These are phyloP conservation scores for Cantharis rustica DNA, from an alignment of 2,888 invertebrate species.

Conservation along the genomic window DNA sequence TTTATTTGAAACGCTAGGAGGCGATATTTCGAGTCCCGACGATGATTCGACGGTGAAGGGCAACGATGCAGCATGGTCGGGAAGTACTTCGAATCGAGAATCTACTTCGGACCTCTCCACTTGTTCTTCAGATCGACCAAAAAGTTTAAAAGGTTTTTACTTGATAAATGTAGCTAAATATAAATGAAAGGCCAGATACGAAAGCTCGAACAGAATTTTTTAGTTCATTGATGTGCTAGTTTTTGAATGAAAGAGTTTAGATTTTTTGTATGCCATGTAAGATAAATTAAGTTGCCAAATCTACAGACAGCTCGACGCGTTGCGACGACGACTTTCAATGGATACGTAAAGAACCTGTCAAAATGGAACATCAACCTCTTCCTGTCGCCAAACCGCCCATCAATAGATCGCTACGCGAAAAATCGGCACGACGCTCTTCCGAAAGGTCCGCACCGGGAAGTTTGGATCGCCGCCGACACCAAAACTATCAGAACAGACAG, in stretches of 20 bases:
- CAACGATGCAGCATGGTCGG: slow-evolving; percentile 55
- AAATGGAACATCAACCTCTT: slow-evolving; percentile 47
- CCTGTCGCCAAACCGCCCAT: slow-evolving; percentile 47
- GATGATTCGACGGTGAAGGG: slow-evolving; percentile 64
- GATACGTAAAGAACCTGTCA: slow-evolving; percentile 58
- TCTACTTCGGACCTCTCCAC: slow-evolving; percentile 54
- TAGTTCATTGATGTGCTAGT: not conserved
- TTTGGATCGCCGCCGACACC: slow-evolving; percentile 57
- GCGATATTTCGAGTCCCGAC: slow-evolving; percentile 66
- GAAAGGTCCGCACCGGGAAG: slow-evolving; percentile 43
- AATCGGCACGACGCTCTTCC: slow-evolving; percentile 40
- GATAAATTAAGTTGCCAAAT: not conserved
- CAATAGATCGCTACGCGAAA: slow-evolving; percentile 42
- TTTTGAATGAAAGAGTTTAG: not conserved
- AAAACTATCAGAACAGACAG: slow-evolving; percentile 57
- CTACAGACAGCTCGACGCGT: slow-evolving; percentile 60
- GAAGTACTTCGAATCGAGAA: slow-evolving; percentile 54
- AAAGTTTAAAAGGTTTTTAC: slow-evolving; percentile 44
- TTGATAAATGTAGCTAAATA: slow-evolving; percentile 26
- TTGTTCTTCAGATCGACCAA: slow-evolving; percentile 47
- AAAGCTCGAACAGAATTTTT: not conserved
- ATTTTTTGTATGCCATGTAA: not conserved
- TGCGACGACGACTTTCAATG: slow-evolving; percentile 73
- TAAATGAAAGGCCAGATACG: slow-evolving; percentile 20
- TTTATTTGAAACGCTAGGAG: slow-evolving; percentile 33